Base-by-base conservation (phyloP, 2,113 vertebrate genomes). In the Ascaphus truei region DNA sequence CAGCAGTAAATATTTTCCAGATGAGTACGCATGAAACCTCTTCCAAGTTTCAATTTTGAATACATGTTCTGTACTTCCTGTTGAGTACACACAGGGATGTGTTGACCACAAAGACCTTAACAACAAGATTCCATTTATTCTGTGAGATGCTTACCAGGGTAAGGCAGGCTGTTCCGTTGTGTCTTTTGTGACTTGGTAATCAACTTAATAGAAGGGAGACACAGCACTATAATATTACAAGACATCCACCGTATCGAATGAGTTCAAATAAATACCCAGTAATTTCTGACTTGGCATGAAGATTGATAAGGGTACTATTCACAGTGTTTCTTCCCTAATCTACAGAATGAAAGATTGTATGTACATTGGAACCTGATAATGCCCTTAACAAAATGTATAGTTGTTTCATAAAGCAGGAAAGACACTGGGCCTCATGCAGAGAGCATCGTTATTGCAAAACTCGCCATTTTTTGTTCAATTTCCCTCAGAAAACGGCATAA, bases 171-270 rank as follows among this genome's bases (percentile, higher is more conserved):
- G 81, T 82, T 93, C 81, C n/a, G 12, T 89, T 90, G 91, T 88
- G 81, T 86, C 91, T 87, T 88, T 86, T 91, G 89, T 81, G 83
- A 77, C 73, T 91, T 85, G 85, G 84, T 85, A 90, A 89, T 88
- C 81, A 83, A 82, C 88, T 89, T 92, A 83, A 85, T 83, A 90
- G 88, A 87, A 90, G 80, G 89, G 87, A 90, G 92, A 90, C 84
- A 88, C 84, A 89, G 83, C 85, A 86, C 87, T 84, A 87, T 71
- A 87, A 80, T 82, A 85, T 82, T 81, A 85, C 88, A 84, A 82
- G 83, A 87, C 84, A 78, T 77, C 85, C 87, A 86, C 76, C 82
- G 80, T 75, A 84, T 85, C 84, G 84, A 86, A 79, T 83, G 77
- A 89, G 81, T 86, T 81, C 77, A 81, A 84, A 81, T 86, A 89